Evolutionary conservation across 2,113 vertebrate species (phyloP).

Genomic region (Sorex araneus): DNA sequence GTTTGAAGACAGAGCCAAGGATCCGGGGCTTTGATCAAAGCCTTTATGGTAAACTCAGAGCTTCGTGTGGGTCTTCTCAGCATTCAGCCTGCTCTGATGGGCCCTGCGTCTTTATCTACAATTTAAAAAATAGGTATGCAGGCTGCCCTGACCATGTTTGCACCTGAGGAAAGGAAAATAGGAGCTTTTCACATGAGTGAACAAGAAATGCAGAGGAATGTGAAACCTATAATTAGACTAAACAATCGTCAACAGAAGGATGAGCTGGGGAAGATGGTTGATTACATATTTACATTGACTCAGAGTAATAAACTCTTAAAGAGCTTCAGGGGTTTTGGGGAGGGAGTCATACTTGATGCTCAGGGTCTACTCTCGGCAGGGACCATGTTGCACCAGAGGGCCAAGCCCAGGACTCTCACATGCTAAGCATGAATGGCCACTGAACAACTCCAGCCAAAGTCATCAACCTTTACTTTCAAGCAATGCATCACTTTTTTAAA

Average conservation of each 20-base stretch:
- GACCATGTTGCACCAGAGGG: no score
- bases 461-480: no score
- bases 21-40: not conserved
- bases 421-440: no score
- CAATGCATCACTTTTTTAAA: no score
- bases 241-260: not conserved
- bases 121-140: not conserved
- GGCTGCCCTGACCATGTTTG: not conserved
- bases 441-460: no score
- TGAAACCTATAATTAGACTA: slow-evolving; percentile 42
- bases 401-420: no score
- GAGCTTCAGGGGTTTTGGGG: no score
- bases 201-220: slow-evolving; percentile 60
- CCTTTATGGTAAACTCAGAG: not conserved
- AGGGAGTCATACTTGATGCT: no score
- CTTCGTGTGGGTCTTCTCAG: not conserved
- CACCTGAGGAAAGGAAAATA: slow-evolving; percentile 5
- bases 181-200: slow-evolving; percentile 48
- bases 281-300: not conserved
- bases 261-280: not conserved
- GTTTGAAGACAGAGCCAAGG: slow-evolving; percentile 1
- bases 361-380: no score
- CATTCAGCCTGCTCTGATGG: not conserved
- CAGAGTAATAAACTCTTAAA: not conserved
- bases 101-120: not conserved